Evolutionary conservation across 2,888 invertebrate species (phyloP).

Genomic region (Nephrocerus scutellatus): DNA sequence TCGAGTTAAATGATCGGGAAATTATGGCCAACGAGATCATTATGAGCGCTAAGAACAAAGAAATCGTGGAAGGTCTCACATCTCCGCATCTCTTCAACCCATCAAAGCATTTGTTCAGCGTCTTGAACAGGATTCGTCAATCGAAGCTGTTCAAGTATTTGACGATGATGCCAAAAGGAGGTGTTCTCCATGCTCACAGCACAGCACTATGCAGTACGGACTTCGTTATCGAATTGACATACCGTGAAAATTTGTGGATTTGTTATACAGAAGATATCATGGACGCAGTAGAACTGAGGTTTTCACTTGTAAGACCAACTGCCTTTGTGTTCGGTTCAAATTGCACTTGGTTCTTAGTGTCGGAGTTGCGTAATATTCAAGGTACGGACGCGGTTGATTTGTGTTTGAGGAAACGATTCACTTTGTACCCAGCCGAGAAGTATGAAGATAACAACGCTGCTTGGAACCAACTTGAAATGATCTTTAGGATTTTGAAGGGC

Average conservation of each 20-base stretch:
- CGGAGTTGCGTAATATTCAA: slow-evolving; percentile 26
- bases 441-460: slow-evolving; percentile 53
- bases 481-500: slow-evolving; percentile 52
- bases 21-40: slow-evolving; percentile 52
- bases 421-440: slow-evolving; percentile 51
- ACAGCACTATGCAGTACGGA: slow-evolving; percentile 57
- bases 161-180: slow-evolving; percentile 67
- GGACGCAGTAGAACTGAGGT: slow-evolving; percentile 24
- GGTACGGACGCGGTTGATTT: slow-evolving; percentile 48
- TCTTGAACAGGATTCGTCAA: slow-evolving; percentile 52
- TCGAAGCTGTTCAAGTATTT: slow-evolving; percentile 63
- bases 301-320: slow-evolving; percentile 27
- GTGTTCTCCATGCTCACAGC: slow-evolving; percentile 63
- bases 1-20: slow-evolving; percentile 50
- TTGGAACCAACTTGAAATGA: slow-evolving; percentile 54
- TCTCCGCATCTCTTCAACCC: slow-evolving; percentile 57
- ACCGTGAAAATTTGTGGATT: slow-evolving; percentile 51
- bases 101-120: slow-evolving; percentile 59
- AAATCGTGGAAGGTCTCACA: slow-evolving; percentile 52
- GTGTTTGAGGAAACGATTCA: slow-evolving; percentile 51
- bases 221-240: slow-evolving; percentile 58
- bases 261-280: slow-evolving; percentile 40
- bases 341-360: slow-evolving; percentile 34
- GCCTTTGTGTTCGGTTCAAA: slow-evolving; percentile 2
- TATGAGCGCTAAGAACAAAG: slow-evolving; percentile 53